Base-by-base conservation (phyloP, 1,140 invertebrate species). In the Acromyrmex echinatior region DNA sequence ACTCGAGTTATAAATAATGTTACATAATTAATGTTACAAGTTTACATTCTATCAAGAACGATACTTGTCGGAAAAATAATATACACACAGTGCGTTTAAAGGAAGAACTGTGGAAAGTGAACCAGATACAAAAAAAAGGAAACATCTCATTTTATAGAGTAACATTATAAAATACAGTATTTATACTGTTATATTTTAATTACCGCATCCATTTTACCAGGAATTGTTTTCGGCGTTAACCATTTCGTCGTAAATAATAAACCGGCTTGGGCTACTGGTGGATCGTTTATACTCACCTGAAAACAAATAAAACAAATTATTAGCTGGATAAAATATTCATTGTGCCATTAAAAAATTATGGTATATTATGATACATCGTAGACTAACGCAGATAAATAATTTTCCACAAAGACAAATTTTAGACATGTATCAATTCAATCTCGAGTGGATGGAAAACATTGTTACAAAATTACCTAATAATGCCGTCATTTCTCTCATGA, bases 281-380 rank as follows among this genome's bases (percentile, higher is more conserved):
- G 39, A 71, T 81, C 12, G 45, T 62, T 74, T 35, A 58, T 84
- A 84, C 80, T 84, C 80, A 84, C 80, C 80, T 84, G 70, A 49
- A 84, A 84, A 25, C 56, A 76, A 21, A 76, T 3, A 51, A 84
- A 39, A 63, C 5, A 74, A 49, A 63, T 82, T 28, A 82, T 62
- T 74, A 73, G 45, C 4, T 21, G 39, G 16, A 35, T 14, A 51
- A 51, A 76, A 74, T 49, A 60, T 18, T 14, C 4, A 2, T 21
- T 21, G 21, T 60, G 49, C 12, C 1, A 16, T 56, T 16, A 49
- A 62, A 58, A 62, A 84, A 74, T 82, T 60, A 45, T 21, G 3
- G 51, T 14, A 39, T 28, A 10, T n/a, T 45, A 6, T 25, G 25
- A 25, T 10, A 28, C 2, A n/a, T 1, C 2, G 9, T 0, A 39